A percentile compares a stretch with the other conserved stretches of the same genome.
phyloP scores from a whole-genome alignment of 2,797 vertebrate genomes.

The Eulemur rubriventer region DNA sequence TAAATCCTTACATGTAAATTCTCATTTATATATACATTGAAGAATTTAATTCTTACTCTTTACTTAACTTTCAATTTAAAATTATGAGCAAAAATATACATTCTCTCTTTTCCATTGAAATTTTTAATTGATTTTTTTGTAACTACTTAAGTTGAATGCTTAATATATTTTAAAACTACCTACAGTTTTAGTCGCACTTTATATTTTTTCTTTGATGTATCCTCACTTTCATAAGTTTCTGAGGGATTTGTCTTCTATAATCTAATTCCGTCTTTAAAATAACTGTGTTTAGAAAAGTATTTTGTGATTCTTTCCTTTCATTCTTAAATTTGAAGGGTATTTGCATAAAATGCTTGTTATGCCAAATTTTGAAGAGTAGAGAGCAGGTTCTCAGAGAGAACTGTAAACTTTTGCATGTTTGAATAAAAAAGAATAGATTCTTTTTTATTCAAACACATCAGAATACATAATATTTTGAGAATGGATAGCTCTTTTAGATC shows the following conservation, averaged over 20 bases:
- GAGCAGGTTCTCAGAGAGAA: background rate
- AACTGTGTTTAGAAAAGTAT: background rate
- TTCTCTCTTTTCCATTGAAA: background rate
- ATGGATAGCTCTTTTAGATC: background rate
- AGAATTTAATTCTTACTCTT: background rate
- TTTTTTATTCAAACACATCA: background rate
- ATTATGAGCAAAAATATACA: background rate
- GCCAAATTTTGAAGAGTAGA: background rate
- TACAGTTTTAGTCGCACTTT: background rate
- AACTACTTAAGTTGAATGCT: background rate
- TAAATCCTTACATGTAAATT: background rate
- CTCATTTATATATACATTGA: background rate
- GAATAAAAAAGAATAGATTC: background rate
- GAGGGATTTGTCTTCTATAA: background rate
- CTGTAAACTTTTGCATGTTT: background rate
- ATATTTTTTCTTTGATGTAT: background rate
- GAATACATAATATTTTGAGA: background rate
- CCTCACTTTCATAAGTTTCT: background rate
- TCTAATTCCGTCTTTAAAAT: background rate
- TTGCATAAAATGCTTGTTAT: background rate
- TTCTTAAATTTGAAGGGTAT: background rate
- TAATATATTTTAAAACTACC: conserved; percentile 17
- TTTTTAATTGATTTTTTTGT: background rate
- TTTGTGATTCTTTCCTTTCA: background rate
- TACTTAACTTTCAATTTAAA: background rate